Percentiles rank a stretch among this genome's conserved stretches.
These are phyloP conservation scores for Diabrotica balteata DNA, from an alignment of 2,888 invertebrate species.

Conservation along the genomic window DNA sequence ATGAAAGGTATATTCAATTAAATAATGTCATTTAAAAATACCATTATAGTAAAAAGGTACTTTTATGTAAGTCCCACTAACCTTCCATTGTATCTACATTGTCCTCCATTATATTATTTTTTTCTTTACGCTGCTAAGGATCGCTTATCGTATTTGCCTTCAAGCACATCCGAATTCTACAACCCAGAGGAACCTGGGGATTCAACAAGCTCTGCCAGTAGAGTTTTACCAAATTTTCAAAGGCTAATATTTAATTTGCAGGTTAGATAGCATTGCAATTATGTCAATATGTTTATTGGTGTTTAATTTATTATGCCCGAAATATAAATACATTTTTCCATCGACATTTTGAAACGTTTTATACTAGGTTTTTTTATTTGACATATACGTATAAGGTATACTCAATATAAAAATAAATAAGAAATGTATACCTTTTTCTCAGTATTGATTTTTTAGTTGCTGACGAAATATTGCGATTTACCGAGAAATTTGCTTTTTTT, in stretches of 20 bases:
- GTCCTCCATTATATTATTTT: background rate
- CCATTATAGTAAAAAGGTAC: too few species aligned
- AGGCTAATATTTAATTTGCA: conserved; percentile 73
- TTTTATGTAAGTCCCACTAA: too few species aligned
- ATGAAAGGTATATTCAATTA: too few species aligned
- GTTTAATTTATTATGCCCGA: background rate
- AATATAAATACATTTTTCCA: background rate
- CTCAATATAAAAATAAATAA: too few species aligned
- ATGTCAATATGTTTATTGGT: background rate
- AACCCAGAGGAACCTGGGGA: conserved; percentile 56
- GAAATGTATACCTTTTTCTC: too few species aligned
- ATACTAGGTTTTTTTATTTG: too few species aligned
- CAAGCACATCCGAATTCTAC: conserved; percentile 54
- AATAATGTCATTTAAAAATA: too few species aligned
- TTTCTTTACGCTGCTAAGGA: conserved; percentile 48
- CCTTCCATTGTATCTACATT: too few species aligned
- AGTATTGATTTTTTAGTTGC: too few species aligned
- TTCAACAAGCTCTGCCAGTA: conserved; percentile 63
- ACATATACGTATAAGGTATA: too few species aligned
- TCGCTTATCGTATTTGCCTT: conserved; percentile 55
- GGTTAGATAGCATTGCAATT: conserved; percentile 64
- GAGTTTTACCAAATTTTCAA: conserved; percentile 73
- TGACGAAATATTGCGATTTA: too few species aligned
- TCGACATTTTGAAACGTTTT: background rate
- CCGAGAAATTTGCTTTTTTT: too few species aligned